Evolutionary conservation across 2,113 vertebrate genomes (phyloP), one percentile per base, ranked within the genome.

Genomic region (Pongo pygmaeus): DNA sequence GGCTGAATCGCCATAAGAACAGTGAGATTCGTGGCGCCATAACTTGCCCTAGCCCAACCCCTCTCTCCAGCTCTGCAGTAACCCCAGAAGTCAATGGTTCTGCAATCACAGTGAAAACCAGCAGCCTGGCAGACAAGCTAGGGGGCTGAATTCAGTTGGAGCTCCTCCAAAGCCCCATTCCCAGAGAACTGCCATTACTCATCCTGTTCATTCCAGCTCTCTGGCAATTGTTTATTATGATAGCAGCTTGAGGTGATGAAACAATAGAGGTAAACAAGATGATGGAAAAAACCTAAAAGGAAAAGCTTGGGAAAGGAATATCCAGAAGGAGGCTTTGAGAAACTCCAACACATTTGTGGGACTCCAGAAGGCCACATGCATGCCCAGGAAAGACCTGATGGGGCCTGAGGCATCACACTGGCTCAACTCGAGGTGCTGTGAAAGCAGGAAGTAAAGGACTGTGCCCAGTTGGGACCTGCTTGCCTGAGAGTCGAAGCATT

Each of bases 21-120:
- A 3, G 48, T 5, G n/a, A 30, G 43, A 1, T 11, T 1, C 0
- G 1, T n/a, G 27, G 27, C 13, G 0, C 12, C 27, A 3, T 16
- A n/a, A 17, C 16, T 0, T 6, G 27, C 20, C 52, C 13, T 0
- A 12, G 0, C 6, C 25, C 32, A 0, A 0, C 35, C 25, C 25
- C 57, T 30, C 9, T 9, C 48, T n/a, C 20, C 38, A 13, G 85
- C 43, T 23, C 52, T 0, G 14, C 25, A 30, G 55, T 2, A 30
- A 25, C 77, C 40, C 27, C 2, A 6, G 5, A 10, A 55, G 67
- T 4, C 48, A 35, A 12, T 0, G 2, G 57, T 4, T 25, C 18
- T 32, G 1, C 10, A 2, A 0, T 8, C 52, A 4, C 23, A 1
- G 32, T 0, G 55, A 4, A 27, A 7, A 5, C 7, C 14, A 6